Evolutionary conservation across 2,113 vertebrate species (phyloP).

Genomic region (Cromileptes altivelis): DNA sequence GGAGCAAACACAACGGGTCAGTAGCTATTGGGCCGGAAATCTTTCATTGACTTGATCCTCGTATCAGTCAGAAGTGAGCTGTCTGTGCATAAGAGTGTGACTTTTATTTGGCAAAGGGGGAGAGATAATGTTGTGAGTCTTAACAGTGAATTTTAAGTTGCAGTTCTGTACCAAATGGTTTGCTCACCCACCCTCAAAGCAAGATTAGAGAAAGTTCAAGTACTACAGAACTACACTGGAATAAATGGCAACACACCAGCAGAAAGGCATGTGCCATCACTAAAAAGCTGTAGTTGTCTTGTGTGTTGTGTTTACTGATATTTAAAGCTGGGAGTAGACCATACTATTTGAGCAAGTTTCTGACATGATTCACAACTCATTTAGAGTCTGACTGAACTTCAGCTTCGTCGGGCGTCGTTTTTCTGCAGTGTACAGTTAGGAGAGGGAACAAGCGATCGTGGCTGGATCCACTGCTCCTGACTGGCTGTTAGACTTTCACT

Average conservation of each 20-base stretch:
- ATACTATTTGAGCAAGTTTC: too few relatives aligned
- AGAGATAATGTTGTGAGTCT: neutral
- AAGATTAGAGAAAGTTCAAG: neutral
- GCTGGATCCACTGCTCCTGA: too few relatives aligned
- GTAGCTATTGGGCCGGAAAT: constrained; percentile 27
- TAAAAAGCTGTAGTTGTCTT: neutral
- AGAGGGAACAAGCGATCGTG: too few relatives aligned
- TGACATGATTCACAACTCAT: too few relatives aligned
- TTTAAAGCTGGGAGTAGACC: too few relatives aligned
- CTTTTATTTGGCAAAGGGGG: constrained; percentile 13
- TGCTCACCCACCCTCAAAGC: constrained; percentile 12
- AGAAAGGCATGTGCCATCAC: neutral
- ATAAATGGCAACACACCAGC: neutral
- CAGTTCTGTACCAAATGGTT: neutral
- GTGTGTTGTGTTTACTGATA: neutral
- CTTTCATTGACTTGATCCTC: constrained; percentile 4
- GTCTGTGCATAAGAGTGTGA: constrained; percentile 26
- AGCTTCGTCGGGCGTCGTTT: too few relatives aligned
- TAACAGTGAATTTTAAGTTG: neutral
- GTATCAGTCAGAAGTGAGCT: constrained; percentile 26
- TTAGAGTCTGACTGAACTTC: too few relatives aligned
- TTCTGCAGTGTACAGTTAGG: too few relatives aligned
- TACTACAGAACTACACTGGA: neutral
- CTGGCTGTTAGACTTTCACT: too few relatives aligned
- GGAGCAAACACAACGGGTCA: constrained; percentile 42